These are phyloP conservation scores for Phacellophora camtschatica DNA, from an alignment of 30 jellyfish, hydroid and myxozoan genomes.

Conservation along the genomic window DNA sequence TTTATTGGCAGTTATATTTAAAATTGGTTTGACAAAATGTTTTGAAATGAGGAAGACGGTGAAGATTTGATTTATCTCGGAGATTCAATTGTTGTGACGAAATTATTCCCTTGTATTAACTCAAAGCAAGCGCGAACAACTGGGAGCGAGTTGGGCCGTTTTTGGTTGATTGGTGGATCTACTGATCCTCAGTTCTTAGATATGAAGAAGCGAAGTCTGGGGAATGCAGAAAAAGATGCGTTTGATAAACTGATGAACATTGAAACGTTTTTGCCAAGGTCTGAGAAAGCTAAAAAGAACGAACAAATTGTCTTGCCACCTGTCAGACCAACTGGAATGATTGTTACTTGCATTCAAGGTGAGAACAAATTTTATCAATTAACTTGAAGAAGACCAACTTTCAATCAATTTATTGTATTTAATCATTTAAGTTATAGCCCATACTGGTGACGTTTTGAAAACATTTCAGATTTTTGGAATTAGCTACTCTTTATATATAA, in stretches of 20 bases:
- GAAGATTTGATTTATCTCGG: too few species aligned
- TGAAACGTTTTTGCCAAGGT: not conserved
- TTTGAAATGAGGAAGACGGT: too few species aligned
- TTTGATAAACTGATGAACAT: not conserved
- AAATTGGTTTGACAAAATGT: too few species aligned
- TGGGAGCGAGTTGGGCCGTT: not conserved
- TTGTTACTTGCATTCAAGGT: not conserved
- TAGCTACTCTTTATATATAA: too few species aligned
- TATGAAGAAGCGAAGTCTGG: not conserved
- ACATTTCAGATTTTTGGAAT: too few species aligned
- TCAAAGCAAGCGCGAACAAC: not conserved
- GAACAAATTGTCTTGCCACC: not conserved
- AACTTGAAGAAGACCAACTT: not conserved
- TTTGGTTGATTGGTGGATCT: not conserved
- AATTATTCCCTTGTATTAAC: not conserved
- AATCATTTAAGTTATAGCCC: too few species aligned
- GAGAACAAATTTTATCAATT: not conserved
- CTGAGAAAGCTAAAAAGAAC: not conserved
- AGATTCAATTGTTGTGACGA: not conserved
- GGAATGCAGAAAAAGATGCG: not conserved
- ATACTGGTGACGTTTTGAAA: too few species aligned
- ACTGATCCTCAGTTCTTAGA: not conserved
- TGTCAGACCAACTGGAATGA: not conserved
- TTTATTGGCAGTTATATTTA: too few species aligned
- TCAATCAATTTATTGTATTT: too few species aligned